Conservation (phyloP, 2,797 vertebrate species). For the Pseudochirops corinnae region DNA sequence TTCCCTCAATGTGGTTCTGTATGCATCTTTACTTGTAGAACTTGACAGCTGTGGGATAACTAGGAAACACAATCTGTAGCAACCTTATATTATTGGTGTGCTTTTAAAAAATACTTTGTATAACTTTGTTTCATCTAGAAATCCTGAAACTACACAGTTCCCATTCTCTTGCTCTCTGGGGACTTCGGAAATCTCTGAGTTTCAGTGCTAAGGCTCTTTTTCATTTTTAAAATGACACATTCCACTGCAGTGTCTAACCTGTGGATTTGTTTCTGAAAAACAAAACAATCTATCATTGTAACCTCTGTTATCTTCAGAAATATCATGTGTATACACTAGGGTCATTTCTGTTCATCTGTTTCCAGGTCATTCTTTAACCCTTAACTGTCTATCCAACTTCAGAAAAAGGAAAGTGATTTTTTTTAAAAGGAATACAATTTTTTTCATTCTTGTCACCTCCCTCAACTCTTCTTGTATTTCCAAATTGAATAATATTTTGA, state of each 20-base stretch:
- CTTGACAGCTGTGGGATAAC: background rate
- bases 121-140: slow-evolving; percentile 15
- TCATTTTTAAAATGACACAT: background rate
- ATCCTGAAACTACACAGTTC: background rate
- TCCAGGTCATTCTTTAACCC: background rate
- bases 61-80: background rate
- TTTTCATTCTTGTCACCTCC: slow-evolving; percentile 12
- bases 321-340: background rate
- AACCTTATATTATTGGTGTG: background rate
- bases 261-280: slow-evolving; percentile 47
- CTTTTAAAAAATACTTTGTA: background rate
- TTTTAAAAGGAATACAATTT: background rate
- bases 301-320: background rate
- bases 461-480: background rate
- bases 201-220: background rate
- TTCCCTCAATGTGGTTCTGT: background rate
- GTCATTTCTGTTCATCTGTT: background rate
- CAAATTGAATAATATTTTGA: background rate
- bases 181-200: slow-evolving; percentile 16
- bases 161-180: background rate
- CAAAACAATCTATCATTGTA: background rate
- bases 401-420: slow-evolving; percentile 2
- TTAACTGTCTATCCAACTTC: background rate
- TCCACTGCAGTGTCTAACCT: slow-evolving; percentile 15
- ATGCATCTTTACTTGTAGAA: background rate